Evolutionary conservation across 1,140 invertebrate species (phyloP).

Genomic region (Thaumatotibia leucotreta): DNA sequence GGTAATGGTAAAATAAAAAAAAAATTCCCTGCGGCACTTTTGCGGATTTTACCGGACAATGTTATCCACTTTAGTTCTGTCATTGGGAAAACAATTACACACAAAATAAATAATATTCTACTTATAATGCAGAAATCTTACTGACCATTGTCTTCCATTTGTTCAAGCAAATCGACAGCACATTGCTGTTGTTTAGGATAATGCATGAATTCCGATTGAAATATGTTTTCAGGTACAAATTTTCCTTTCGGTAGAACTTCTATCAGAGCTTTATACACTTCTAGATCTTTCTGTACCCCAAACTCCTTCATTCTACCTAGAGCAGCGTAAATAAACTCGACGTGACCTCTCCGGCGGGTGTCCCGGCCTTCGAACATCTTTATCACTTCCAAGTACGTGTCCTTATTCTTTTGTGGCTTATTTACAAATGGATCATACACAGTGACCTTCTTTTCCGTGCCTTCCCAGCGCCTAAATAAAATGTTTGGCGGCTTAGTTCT

Average conservation of each 20-base stretch:
- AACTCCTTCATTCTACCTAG: slow-evolving; percentile 93
- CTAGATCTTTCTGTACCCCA: slow-evolving; percentile 92
- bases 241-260: slow-evolving; percentile 95
- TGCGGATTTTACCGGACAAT: no score
- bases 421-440: slow-evolving; percentile 76
- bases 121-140: neutral
- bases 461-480: slow-evolving; percentile 47
- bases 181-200: slow-evolving; percentile 97
- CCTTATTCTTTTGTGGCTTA: slow-evolving; percentile 82
- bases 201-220: slow-evolving; percentile 93
- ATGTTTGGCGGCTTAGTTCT: slow-evolving; percentile 32
- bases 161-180: slow-evolving; percentile 88
- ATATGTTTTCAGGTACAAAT: slow-evolving; percentile 87
- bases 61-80: no score
- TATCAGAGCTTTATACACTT: slow-evolving; percentile 93
- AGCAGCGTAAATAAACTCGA: slow-evolving; percentile 95
- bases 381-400: slow-evolving; percentile 85
- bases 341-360: slow-evolving; percentile 84
- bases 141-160: slow-evolving; percentile 93
- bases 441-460: slow-evolving; percentile 53
- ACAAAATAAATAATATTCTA: no score
- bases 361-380: slow-evolving; percentile 82
- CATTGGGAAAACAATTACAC: no score
- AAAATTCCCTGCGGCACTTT: no score
- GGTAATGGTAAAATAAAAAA: no score